These are phyloP conservation scores for Sinocyclocheilus anshuiensis DNA, from an alignment of 2,113 vertebrate genomes.

Conservation along the genomic window DNA sequence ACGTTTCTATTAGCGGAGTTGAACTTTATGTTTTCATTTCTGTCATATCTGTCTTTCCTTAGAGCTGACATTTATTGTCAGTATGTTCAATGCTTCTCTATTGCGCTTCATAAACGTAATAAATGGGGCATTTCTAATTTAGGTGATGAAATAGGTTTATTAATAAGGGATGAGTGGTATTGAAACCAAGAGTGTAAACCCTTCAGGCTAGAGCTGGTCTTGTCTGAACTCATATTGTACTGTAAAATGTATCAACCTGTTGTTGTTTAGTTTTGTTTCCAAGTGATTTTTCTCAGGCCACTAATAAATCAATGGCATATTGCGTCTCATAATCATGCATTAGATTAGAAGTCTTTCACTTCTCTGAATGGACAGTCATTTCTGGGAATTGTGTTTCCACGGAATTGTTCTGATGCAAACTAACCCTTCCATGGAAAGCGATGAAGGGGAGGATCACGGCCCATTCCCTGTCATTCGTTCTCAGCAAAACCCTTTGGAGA, in stretches of 20 bases:
- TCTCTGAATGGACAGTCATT: not conserved
- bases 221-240: not conserved
- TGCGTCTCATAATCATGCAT: not conserved
- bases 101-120: not conserved
- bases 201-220: not conserved
- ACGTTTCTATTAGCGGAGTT: not conserved
- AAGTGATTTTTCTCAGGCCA: not conserved
- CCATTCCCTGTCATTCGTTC: not conserved
- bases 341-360: not conserved
- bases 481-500: not conserved
- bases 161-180: slow-evolving; percentile 28
- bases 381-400: not conserved
- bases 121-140: not conserved
- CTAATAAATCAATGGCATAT: slow-evolving; percentile 5
- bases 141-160: not conserved
- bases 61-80: not conserved
- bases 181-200: slow-evolving; percentile 3
- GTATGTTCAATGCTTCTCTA: not conserved
- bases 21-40: not conserved
- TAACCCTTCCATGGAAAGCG: not conserved
- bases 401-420: not conserved
- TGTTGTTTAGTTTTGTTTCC: not conserved
- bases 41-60: not conserved
- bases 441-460: not conserved
- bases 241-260: not conserved